Conservation (phyloP, 2,888 invertebrate genomes). For the Ochropacha duplaris region DNA sequence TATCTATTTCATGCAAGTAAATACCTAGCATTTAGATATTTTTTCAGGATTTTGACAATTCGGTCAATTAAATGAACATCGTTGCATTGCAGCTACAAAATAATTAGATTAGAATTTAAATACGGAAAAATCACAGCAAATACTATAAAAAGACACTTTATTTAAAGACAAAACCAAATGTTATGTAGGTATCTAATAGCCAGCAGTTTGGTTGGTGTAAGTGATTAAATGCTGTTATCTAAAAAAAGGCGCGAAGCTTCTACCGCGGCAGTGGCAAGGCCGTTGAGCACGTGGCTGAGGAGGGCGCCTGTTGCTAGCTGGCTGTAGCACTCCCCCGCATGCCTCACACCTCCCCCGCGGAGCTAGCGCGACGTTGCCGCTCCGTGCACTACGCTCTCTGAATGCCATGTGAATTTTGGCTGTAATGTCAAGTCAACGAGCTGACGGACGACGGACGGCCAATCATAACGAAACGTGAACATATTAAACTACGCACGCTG, state of each 20-base stretch:
- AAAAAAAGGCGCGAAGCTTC: constrained; percentile 77
- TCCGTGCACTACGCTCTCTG: constrained; percentile 44
- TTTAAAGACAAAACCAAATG: constrained; percentile 10
- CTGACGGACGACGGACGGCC: constrained; percentile 24
- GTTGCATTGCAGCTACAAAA: too few relatives aligned
- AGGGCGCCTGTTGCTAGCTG: constrained; percentile 76
- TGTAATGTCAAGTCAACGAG: constrained; percentile 46
- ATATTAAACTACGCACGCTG: not conserved
- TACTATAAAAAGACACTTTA: not conserved
- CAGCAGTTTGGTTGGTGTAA: constrained; percentile 40
- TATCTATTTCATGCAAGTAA: too few relatives aligned
- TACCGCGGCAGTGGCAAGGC: constrained; percentile 71
- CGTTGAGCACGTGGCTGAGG: constrained; percentile 68
- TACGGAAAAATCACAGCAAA: not conserved
- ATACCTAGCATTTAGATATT: too few relatives aligned
- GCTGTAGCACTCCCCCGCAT: constrained; percentile 32
- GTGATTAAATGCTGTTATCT: constrained; percentile 62
- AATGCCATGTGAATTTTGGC: constrained; percentile 53
- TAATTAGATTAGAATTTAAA: not conserved
- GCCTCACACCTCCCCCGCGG: constrained; percentile 26
- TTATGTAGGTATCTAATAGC: constrained; percentile 44
- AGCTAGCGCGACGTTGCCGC: constrained; percentile 70
- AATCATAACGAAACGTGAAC: constrained; percentile 29
- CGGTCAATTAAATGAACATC: too few relatives aligned
- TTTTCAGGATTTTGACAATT: too few relatives aligned